These are phyloP conservation scores for Pterocles gutturalis DNA, from an alignment of 2,113 vertebrate genomes.

Conservation along the genomic window DNA sequence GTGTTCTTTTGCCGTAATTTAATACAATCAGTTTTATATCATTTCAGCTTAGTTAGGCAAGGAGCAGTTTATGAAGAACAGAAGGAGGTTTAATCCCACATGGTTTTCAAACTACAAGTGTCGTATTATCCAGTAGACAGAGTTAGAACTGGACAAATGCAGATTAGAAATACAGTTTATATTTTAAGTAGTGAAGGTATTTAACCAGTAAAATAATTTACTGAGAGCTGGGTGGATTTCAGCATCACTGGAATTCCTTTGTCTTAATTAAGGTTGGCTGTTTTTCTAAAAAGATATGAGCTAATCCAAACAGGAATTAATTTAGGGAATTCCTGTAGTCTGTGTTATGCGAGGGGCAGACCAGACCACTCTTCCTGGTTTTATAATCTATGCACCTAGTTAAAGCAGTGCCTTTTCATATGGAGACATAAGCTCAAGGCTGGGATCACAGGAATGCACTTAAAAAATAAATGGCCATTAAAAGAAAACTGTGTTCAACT, in stretches of 20 bases:
- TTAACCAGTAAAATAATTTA: conserved; percentile 46
- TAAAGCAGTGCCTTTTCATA: background rate
- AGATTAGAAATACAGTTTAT: conserved; percentile 5
- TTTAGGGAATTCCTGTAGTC: conserved; percentile 66
- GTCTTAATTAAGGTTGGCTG: conserved; percentile 67
- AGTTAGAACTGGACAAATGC: background rate
- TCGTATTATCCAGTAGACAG: background rate
- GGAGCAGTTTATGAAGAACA: background rate
- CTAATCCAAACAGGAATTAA: conserved; percentile 72
- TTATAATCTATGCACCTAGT: conserved; percentile 50
- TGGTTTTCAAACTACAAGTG: background rate
- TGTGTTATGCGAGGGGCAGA: conserved; percentile 25
- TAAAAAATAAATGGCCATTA: conserved; percentile 58
- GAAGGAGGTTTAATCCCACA: background rate
- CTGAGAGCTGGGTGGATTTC: conserved; percentile 34
- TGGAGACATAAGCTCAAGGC: background rate
- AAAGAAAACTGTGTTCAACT: background rate
- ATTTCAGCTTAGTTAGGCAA: conserved; percentile 9
- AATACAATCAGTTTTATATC: conserved; percentile 28
- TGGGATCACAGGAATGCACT: conserved; percentile 21
- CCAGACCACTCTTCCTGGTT: conserved; percentile 52
- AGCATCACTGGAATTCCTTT: conserved; percentile 55
- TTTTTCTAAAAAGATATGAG: conserved; percentile 67
- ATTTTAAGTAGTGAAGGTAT: background rate
- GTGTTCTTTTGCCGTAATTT: conserved; percentile 13